Evolutionary conservation across 2,113 vertebrate species (phyloP).

Genomic region (Carassius gibelio): DNA sequence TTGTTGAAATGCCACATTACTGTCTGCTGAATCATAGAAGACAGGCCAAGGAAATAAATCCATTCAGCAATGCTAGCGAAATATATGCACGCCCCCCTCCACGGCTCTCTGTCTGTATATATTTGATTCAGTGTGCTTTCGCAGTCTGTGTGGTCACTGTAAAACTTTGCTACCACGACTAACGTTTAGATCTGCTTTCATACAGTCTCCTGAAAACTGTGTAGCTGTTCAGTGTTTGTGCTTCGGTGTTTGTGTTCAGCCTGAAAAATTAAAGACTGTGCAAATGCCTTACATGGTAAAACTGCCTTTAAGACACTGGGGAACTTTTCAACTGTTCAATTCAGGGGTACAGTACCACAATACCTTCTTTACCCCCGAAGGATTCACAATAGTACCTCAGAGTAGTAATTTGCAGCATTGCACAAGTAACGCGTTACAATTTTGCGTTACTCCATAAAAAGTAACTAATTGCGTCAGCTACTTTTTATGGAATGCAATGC

Average conservation of each 20-base stretch:
- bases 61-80: constrained; percentile 18
- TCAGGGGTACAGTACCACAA: too few species aligned
- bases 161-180: constrained; percentile 3
- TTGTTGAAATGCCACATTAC: constrained; percentile 52
- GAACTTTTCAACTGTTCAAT: background rate
- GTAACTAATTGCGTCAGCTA: too few species aligned
- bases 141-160: constrained; percentile 28
- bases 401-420: too few species aligned
- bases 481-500: too few species aligned
- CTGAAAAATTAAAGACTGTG: background rate
- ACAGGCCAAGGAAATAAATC: constrained; percentile 42
- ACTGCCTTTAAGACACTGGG: background rate
- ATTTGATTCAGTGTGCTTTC: constrained; percentile 31
- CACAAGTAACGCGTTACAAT: too few species aligned
- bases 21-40: constrained; percentile 44
- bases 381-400: too few species aligned
- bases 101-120: background rate
- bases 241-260: background rate
- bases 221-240: background rate
- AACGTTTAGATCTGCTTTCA: background rate
- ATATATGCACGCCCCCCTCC: background rate
- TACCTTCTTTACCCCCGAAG: too few species aligned
- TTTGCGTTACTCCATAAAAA: too few species aligned
- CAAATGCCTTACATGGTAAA: background rate
- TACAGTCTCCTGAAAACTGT: background rate